Percentiles rank a stretch among this genome's conserved stretches.
Conservation (phyloP, 2,113 vertebrate genomes). For the Stegostoma tigrinum region DNA sequence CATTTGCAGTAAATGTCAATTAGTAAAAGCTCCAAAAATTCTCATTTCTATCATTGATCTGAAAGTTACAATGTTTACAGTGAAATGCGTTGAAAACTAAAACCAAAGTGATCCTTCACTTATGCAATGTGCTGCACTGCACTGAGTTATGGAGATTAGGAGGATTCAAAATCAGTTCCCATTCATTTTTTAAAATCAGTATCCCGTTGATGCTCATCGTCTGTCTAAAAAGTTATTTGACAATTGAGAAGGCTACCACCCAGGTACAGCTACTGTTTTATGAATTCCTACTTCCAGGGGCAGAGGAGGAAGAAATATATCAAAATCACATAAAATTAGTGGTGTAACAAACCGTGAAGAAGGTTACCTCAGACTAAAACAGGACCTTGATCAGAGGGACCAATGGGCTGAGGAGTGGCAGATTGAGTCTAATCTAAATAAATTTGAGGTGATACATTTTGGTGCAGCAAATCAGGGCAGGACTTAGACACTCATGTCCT, state of each 20-base stretch:
- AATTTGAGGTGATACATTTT: too few relatives aligned
- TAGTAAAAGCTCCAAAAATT: neutral
- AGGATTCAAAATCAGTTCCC: neutral
- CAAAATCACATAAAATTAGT: neutral
- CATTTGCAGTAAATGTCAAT: neutral
- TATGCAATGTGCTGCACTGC: neutral
- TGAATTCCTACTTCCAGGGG: neutral
- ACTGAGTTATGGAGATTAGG: neutral
- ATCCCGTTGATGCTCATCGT: neutral
- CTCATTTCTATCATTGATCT: neutral
- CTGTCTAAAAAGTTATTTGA: neutral
- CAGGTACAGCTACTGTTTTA: neutral
- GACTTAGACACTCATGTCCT: too few relatives aligned
- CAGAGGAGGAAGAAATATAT: neutral
- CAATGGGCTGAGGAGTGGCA: too few relatives aligned
- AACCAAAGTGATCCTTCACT: neutral
- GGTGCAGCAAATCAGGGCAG: too few relatives aligned
- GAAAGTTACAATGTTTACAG: neutral
- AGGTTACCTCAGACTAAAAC: too few relatives aligned
- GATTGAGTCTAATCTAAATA: too few relatives aligned
- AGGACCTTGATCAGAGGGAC: too few relatives aligned
- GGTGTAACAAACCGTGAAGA: too few relatives aligned
- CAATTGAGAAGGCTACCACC: neutral
- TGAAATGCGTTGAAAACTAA: neutral
- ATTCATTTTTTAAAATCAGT: neutral